These are phyloP conservation scores for Amyelois transitella DNA, from an alignment of 1,140 invertebrate species.

Conservation along the genomic window DNA sequence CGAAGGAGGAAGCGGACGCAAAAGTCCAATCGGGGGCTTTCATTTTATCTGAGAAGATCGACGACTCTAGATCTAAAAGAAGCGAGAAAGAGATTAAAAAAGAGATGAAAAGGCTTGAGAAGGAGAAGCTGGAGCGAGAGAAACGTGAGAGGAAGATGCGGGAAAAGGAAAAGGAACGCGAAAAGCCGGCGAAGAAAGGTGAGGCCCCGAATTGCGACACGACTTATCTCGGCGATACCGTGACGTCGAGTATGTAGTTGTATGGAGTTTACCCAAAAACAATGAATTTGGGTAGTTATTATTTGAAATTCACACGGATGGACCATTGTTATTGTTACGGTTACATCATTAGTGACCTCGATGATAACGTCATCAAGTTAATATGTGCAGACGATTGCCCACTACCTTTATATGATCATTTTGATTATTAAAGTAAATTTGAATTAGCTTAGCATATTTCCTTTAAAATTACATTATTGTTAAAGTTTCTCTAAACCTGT, in stretches of 20 bases:
- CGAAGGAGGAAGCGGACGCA: constrained; percentile 63
- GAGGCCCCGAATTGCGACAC: constrained; percentile 12
- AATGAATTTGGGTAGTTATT: neutral
- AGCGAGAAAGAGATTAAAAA: constrained; percentile 73
- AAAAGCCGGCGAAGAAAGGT: constrained; percentile 74
- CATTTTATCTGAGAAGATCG: constrained; percentile 73
- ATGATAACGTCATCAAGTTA: constrained; percentile 37
- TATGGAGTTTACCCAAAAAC: neutral
- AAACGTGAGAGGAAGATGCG: constrained; percentile 72
- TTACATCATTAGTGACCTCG: constrained; percentile 62
- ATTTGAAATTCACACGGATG: constrained; percentile 27
- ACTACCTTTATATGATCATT: constrained; percentile 5
- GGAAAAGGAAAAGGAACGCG: constrained; percentile 70
- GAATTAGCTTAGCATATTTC: too few species aligned
- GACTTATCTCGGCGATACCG: constrained; percentile 17
- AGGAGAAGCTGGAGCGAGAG: constrained; percentile 69
- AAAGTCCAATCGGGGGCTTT: constrained; percentile 67
- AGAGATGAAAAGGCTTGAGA: constrained; percentile 69
- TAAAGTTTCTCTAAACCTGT: too few species aligned
- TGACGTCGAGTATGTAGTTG: constrained; percentile 37
- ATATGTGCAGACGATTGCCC: constrained; percentile 40
- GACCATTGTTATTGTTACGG: constrained; percentile 35
- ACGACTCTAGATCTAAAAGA: constrained; percentile 69
- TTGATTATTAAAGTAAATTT: too few species aligned
- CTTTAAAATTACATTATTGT: too few species aligned